Percentiles rank a stretch among this genome's conserved stretches.
These are phyloP conservation scores for Meiosimyza decipiens DNA, from an alignment of 2,888 invertebrate genomes.

Conservation along the genomic window DNA sequence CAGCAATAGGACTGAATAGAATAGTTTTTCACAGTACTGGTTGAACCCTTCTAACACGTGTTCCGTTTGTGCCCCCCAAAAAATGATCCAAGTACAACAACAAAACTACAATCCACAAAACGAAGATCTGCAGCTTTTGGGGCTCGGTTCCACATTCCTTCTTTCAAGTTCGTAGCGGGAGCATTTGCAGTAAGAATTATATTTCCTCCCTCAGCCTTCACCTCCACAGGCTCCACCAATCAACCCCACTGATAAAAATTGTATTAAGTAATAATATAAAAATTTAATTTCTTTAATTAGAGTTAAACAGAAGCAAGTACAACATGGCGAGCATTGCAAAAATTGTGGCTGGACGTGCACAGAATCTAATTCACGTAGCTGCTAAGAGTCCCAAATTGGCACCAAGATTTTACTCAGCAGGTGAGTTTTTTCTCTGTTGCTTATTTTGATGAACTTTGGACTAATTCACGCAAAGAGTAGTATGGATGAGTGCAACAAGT, in stretches of 20 bases:
- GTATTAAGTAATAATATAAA: constrained; percentile 20
- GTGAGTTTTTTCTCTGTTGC: constrained; percentile 49
- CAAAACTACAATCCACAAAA: too few species aligned
- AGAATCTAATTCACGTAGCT: constrained; percentile 55
- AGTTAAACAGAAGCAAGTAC: constrained; percentile 18
- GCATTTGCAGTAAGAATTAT: constrained; percentile 39
- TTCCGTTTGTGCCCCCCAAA: too few species aligned
- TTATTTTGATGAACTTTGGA: constrained; percentile 10
- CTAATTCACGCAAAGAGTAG: neutral
- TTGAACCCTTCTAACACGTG: too few species aligned
- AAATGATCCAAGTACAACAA: too few species aligned
- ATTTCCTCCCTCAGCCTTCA: neutral
- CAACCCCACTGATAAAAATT: neutral
- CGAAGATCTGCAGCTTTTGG: neutral
- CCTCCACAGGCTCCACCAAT: neutral
- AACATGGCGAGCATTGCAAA: constrained; percentile 64
- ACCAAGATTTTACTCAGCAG: constrained; percentile 54
- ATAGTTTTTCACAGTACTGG: too few species aligned
- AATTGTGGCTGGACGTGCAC: constrained; percentile 58
- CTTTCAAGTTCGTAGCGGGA: constrained; percentile 53
- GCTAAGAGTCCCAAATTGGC: constrained; percentile 56
- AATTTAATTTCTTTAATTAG: constrained; percentile 15
- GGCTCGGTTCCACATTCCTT: constrained; percentile 43
- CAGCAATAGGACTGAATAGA: too few species aligned
- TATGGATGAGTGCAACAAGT: neutral